phyloP scores from a whole-genome alignment of 2,888 invertebrate genomes.

The Microplitis deprimator region DNA sequence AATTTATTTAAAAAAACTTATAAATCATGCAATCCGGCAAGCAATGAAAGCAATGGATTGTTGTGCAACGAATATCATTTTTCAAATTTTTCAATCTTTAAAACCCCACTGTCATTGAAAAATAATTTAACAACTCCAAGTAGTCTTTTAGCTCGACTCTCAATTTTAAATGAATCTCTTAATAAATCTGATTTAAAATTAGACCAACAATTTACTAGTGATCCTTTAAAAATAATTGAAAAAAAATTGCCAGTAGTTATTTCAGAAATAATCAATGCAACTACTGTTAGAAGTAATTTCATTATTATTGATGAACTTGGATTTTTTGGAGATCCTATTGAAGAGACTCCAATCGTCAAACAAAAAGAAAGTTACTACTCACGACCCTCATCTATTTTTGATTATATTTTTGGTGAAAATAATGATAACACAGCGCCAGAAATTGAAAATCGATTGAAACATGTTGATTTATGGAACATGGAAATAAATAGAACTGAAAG shows the following conservation, averaged over 20 bases:
- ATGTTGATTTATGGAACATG: conserved; percentile 8
- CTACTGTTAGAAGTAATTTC: conserved; percentile 5
- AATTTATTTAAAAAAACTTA: neutral
- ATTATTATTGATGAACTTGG: conserved; percentile 12
- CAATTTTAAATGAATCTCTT: neutral
- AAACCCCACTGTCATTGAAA: neutral
- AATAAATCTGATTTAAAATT: neutral
- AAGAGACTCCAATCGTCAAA: neutral
- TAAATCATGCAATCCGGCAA: neutral
- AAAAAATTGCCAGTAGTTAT: neutral
- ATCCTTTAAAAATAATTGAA: neutral
- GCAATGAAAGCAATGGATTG: neutral
- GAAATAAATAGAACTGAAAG: neutral
- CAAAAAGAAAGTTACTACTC: neutral
- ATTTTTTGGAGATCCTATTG: conserved; percentile 1
- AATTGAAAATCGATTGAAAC: neutral
- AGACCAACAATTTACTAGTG: neutral
- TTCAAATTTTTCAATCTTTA: neutral
- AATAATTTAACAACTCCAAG: neutral
- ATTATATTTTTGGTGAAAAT: conserved; percentile 7
- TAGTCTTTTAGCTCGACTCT: neutral
- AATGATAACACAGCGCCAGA: neutral
- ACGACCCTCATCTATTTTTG: neutral
- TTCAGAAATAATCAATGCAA: neutral
- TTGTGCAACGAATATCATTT: neutral